Percentiles rank a stretch among this genome's conserved stretches.
These are phyloP conservation scores for Carollia perspicillata DNA, from an alignment of 2,113 vertebrate species.

Conservation along the genomic window DNA sequence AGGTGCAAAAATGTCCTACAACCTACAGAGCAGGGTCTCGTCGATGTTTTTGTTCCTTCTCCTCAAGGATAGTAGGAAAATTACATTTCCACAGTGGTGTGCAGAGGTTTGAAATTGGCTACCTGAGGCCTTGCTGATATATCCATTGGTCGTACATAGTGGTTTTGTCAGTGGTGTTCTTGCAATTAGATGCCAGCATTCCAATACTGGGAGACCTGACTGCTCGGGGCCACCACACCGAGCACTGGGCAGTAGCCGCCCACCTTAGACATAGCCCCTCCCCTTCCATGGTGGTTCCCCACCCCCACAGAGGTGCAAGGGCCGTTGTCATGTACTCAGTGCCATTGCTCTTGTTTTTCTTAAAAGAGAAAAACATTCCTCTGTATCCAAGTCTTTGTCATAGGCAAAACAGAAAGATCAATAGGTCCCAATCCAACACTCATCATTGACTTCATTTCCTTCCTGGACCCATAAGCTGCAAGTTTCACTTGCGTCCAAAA, in stretches of 20 bases:
- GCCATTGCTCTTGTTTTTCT: background rate
- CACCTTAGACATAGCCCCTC: background rate
- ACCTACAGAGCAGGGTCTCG: background rate
- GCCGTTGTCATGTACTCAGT: background rate
- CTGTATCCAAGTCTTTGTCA: background rate
- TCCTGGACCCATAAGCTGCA: conserved; percentile 15
- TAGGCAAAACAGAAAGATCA: background rate
- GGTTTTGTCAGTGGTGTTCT: background rate
- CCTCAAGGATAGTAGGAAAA: background rate
- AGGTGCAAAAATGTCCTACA: background rate
- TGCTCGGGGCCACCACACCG: rapidly evolving
- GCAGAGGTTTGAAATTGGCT: background rate
- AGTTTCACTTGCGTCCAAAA: background rate
- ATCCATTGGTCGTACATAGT: background rate
- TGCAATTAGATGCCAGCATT: background rate
- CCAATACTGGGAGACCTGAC: background rate
- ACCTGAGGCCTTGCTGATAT: background rate
- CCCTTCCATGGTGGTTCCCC: background rate
- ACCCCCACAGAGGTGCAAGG: background rate
- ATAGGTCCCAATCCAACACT: background rate
- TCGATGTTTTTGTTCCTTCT: background rate
- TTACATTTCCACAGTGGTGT: background rate
- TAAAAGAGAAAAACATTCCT: conserved; percentile 34
- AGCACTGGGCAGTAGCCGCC: background rate
- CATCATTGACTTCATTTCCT: conserved; percentile 24